Evolutionary conservation across 2,113 vertebrate genomes (phyloP).

Genomic region (Corydoras maculifer): DNA sequence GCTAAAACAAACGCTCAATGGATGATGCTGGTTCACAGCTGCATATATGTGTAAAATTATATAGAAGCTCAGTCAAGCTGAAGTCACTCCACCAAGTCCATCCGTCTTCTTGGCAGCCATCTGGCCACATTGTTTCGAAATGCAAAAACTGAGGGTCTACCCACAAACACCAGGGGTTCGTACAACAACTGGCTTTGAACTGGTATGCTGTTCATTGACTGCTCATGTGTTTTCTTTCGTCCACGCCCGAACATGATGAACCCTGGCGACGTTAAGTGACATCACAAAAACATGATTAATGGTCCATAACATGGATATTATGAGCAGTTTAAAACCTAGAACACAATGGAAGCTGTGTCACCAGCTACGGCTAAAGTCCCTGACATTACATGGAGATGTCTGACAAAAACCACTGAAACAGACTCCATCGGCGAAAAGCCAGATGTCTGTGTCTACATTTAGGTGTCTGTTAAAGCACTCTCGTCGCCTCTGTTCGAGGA

Average conservation of each 20-base stretch:
- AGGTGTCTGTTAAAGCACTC: constrained; percentile 34
- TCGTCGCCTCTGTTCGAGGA: neutral
- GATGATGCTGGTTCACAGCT: constrained; percentile 51
- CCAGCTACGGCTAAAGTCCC: constrained; percentile 34
- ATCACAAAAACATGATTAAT: constrained; percentile 65
- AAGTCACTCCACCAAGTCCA: constrained; percentile 66
- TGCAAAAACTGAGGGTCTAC: constrained; percentile 43
- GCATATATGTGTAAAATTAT: constrained; percentile 56
- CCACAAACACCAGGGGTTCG: constrained; percentile 49
- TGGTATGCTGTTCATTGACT: constrained; percentile 48
- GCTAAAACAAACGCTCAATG: constrained; percentile 20
- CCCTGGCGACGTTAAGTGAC: constrained; percentile 44
- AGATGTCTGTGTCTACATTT: constrained; percentile 13
- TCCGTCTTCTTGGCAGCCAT: constrained; percentile 73
- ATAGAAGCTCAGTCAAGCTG: constrained; percentile 56
- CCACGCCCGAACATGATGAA: constrained; percentile 43
- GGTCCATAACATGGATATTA: constrained; percentile 57
- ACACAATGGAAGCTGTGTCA: constrained; percentile 44
- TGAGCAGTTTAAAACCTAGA: constrained; percentile 48
- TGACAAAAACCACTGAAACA: constrained; percentile 20
- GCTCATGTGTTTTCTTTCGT: constrained; percentile 31
- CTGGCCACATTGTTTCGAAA: constrained; percentile 62
- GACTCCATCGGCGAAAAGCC: constrained; percentile 26
- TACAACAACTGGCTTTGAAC: constrained; percentile 45
- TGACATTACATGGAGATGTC: constrained; percentile 36